These are phyloP conservation scores for Leptoclinus maculatus DNA, from an alignment of 2,797 vertebrate species.

Conservation along the genomic window DNA sequence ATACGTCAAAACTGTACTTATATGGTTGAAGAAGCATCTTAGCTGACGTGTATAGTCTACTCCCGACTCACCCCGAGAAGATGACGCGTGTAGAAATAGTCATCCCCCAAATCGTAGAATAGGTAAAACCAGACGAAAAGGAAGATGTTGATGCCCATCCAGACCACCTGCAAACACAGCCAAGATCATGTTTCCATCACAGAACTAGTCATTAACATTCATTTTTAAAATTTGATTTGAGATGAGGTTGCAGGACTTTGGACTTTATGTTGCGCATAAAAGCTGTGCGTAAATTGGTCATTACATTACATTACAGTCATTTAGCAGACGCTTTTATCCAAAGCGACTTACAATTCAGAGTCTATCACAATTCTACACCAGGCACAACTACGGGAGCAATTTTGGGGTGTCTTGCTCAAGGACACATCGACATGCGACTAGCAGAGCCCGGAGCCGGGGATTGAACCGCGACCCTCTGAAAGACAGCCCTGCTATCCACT, in stretches of 20 bases:
- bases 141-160: constrained; percentile 92
- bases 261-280: not conserved
- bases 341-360: too few relatives aligned
- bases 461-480: too few relatives aligned
- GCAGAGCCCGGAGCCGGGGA: too few relatives aligned
- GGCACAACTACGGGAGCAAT: too few relatives aligned
- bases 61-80: constrained; percentile 88
- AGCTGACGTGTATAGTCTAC: not conserved
- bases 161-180: constrained; percentile 82
- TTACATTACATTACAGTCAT: too few relatives aligned
- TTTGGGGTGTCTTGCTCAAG: too few relatives aligned
- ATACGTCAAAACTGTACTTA: not conserved
- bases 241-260: not conserved
- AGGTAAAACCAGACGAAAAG: constrained; percentile 89
- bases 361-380: too few relatives aligned
- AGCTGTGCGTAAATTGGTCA: constrained; percentile 5
- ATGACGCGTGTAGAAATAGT: constrained; percentile 90
- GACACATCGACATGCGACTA: too few relatives aligned
- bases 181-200: not conserved
- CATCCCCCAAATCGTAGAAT: constrained; percentile 79
- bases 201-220: not conserved
- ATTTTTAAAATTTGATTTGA: not conserved
- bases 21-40: too few relatives aligned
- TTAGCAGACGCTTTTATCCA: too few relatives aligned
- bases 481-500: too few relatives aligned